These are phyloP conservation scores for Callipepla californica DNA, from an alignment of 2,113 vertebrate genomes.

Conservation along the genomic window DNA sequence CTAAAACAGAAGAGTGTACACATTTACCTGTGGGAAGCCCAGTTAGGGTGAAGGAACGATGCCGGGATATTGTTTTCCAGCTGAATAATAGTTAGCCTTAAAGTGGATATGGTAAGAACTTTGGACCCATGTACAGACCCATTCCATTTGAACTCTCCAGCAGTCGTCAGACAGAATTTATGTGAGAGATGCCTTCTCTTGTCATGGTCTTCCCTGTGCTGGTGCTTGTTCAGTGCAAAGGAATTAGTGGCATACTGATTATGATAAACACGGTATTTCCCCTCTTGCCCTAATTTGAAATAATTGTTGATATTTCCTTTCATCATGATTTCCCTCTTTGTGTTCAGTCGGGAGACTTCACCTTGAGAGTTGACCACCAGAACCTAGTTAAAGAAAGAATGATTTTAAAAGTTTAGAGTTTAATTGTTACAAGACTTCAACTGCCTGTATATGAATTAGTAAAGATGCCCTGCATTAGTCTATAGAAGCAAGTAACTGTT, in stretches of 20 bases:
- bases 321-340: constrained; percentile 89
- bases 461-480: neutral
- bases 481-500: neutral
- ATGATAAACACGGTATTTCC: constrained; percentile 97
- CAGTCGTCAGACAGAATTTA: constrained; percentile 95
- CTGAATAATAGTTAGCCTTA: constrained; percentile 96
- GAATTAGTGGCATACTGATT: constrained; percentile 97
- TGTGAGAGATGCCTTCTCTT: constrained; percentile 96
- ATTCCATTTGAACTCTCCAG: constrained; percentile 97
- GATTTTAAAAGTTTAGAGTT: neutral
- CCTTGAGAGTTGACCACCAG: constrained; percentile 91
- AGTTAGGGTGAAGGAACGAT: constrained; percentile 97
- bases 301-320: constrained; percentile 90
- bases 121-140: constrained; percentile 95
- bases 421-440: neutral
- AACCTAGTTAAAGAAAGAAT: constrained; percentile 78
- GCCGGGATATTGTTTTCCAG: constrained; percentile 94
- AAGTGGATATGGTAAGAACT: constrained; percentile 92
- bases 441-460: neutral
- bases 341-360: constrained; percentile 88
- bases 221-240: constrained; percentile 96
- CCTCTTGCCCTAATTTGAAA: constrained; percentile 94
- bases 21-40: constrained; percentile 96
- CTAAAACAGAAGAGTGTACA: neutral
- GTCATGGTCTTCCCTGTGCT: constrained; percentile 98